Evolutionary conservation across 2,113 vertebrate genomes (phyloP), one percentile per base, ranked within the genome.

Genomic region (Semicossyphus pulcher): DNA sequence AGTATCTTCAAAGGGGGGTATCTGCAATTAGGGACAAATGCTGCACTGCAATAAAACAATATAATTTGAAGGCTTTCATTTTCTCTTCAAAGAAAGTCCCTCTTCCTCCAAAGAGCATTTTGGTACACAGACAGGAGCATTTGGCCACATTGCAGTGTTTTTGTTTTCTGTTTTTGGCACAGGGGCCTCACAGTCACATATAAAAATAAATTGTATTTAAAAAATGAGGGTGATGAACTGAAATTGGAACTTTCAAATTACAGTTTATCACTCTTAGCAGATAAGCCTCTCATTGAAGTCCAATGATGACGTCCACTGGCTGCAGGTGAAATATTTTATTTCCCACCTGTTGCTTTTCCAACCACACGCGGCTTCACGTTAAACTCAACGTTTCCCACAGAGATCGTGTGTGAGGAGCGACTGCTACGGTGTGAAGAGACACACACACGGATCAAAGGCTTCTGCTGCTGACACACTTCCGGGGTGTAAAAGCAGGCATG

Each of bases 21-120:
- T 26, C n/a, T 42, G 64, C 60, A 62, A 67, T 79, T 51, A 67
- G 44, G 4, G 31, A 21, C 59, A 83, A 85, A 84, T 60, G 86
- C 61, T 47, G 25, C 15, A 36, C 34, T 42, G 80, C 76, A 86
- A 84, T 90, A 90, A 87, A 88, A 63, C 80, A 81, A 80, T 86
- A 76, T 74, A 78, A 76, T 18, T 26, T 26, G 37, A 41, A 49
- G 29, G 20, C 49, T 73, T 56, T 76, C 9, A 74, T 76, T 72
- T 42, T 67, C 31, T 56, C 51, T 83, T 77, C 61, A 83, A 81
- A 85, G 67, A 64, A 44, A 36, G 21, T 1, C 9, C 26, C 9
- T 0, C 39, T 58, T 66, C 59, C 44, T 39, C 18, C 10, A 32
- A 29, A 53, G 53, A 12, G 18, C 26, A 45, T 16, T 48, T 68